Conservation (phyloP, 2,888 invertebrate species). For the Theodoxus fluviatilis region DNA sequence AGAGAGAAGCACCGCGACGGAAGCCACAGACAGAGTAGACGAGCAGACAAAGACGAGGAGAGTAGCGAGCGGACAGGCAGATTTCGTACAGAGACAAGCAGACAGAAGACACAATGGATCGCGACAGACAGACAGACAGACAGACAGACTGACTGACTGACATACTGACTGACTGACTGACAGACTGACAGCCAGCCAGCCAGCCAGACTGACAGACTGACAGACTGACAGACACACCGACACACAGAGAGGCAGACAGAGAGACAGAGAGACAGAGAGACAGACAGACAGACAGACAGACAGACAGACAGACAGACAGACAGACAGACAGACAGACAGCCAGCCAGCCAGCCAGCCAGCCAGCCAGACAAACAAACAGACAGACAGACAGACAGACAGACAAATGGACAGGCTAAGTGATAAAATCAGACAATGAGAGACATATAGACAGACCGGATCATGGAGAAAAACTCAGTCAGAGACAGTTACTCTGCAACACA, state of each 20-base stretch:
- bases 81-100: no score
- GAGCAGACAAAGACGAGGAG: no score
- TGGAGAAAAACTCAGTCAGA: neutral
- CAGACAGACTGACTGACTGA: no score
- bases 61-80: no score
- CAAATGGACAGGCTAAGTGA: neutral
- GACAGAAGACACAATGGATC: no score
- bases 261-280: neutral
- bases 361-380: neutral
- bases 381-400: neutral
- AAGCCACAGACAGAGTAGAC: no score
- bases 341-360: neutral
- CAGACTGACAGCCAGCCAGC: conserved; percentile 12
- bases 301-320: neutral
- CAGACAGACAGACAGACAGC: neutral
- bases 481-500: neutral
- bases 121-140: no score
- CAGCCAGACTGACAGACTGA: no score
- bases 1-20: no score
- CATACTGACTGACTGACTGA: conserved; percentile 27
- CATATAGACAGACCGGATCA: neutral
- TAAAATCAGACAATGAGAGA: neutral
- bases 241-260: neutral
- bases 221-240: neutral
- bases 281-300: neutral